Evolutionary conservation across 2,797 vertebrate genomes (phyloP).

Genomic region (Sphenodon punctatus): DNA sequence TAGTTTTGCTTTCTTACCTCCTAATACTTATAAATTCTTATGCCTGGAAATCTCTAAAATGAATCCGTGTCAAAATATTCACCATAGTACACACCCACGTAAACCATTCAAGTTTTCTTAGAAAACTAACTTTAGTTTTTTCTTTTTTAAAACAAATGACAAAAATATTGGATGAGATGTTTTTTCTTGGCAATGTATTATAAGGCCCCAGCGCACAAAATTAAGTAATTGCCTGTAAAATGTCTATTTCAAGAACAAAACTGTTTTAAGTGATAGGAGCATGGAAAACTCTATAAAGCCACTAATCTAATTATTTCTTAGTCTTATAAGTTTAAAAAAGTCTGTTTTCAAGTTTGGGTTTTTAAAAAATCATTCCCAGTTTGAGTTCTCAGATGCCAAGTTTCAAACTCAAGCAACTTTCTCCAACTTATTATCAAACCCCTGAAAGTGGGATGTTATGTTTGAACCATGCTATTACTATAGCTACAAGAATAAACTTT

Average conservation of each 20-base stretch:
- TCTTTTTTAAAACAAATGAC: conserved; percentile 10
- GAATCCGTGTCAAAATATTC: conserved; percentile 22
- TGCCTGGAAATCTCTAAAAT: conserved; percentile 36
- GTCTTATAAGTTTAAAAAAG: conserved; percentile 31
- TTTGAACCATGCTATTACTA: conserved; percentile 10
- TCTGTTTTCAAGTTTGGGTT: not conserved
- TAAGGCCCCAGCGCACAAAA: not conserved
- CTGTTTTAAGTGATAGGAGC: conserved; percentile 17
- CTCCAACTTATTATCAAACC: conserved; percentile 25
- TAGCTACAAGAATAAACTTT: conserved; percentile 13
- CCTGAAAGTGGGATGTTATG: conserved; percentile 13
- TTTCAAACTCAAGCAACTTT: conserved; percentile 33
- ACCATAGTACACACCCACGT: conserved; percentile 21
- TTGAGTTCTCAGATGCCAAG: conserved; percentile 3
- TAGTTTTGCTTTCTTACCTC: conserved; percentile 61
- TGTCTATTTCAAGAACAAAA: conserved; percentile 34
- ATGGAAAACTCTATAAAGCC: not conserved
- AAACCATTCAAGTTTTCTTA: conserved; percentile 54
- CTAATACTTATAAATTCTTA: conserved; percentile 54
- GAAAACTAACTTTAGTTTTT: conserved; percentile 45
- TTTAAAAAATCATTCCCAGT: conserved; percentile 26
- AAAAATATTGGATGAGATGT: conserved; percentile 36
- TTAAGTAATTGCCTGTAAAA: conserved; percentile 31
- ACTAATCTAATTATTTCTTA: conserved; percentile 6
- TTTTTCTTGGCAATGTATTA: conserved; percentile 23